These are phyloP conservation scores for Thymelicus acteon DNA, from an alignment of 2,888 invertebrate genomes.

Conservation along the genomic window DNA sequence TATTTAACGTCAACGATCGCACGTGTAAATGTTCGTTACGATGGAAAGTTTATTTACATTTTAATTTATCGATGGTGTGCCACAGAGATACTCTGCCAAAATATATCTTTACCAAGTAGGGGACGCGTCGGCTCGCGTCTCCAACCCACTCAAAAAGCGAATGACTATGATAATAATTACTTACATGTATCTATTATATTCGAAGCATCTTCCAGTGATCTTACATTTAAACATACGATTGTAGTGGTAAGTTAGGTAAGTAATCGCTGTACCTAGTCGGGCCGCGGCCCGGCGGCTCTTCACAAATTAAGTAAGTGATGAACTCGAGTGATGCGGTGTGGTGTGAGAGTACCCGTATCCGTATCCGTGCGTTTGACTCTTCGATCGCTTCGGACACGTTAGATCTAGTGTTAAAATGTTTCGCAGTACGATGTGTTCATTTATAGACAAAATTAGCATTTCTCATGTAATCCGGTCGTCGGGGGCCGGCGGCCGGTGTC, in stretches of 20 bases:
- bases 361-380: conserved; percentile 62
- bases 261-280: conserved; percentile 71
- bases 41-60: conserved; percentile 82
- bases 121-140: conserved; percentile 44
- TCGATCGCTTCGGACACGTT: conserved; percentile 74
- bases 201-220: conserved; percentile 82
- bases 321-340: conserved; percentile 54
- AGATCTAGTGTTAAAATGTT: conserved; percentile 77
- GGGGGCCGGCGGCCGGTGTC: conserved; percentile 65
- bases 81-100: conserved; percentile 85
- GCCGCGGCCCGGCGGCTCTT: conserved; percentile 60
- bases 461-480: conserved; percentile 67
- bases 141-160: conserved; percentile 55
- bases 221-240: conserved; percentile 72
- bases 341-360: conserved; percentile 51
- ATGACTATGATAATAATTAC: conserved; percentile 58
- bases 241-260: conserved; percentile 76
- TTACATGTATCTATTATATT: conserved; percentile 68
- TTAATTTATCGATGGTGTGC: conserved; percentile 84
- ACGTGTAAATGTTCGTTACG: conserved; percentile 81
- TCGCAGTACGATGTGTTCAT: conserved; percentile 82
- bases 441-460: conserved; percentile 74
- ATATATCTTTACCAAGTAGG: conserved; percentile 81
- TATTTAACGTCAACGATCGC: conserved; percentile 82
- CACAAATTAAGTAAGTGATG: conserved; percentile 75